Base-by-base conservation (phyloP, 2,888 invertebrate species). In the Anagyrus pseudococci region DNA sequence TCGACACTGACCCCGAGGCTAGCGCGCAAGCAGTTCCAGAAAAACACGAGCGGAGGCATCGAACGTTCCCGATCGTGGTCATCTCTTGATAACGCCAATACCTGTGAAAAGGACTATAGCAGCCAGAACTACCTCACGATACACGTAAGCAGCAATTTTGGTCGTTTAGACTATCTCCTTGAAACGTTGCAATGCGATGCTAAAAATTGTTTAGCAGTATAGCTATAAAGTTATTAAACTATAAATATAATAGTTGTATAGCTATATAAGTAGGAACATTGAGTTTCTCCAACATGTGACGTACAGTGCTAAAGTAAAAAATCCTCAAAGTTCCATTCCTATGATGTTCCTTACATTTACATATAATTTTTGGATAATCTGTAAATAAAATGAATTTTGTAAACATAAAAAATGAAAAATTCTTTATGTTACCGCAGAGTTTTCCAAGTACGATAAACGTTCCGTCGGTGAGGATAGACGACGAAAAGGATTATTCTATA, bases 1-100 rank as follows among this genome's bases (percentile, higher is more conserved):
- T 91, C 92, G 46, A 92, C 93, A 0, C 76, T 94, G 64, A 93
- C 93, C 0, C 93, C 93, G 4, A 86, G 89, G 57, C 81, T 92
- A 65, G 88, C 89, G 10, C 84, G 93, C 41, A 90, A 88, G 70
- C 89, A 91, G 72, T 81, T 90, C 69, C 86, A 88, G 69, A 87
- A 88, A 72, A 82, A 87, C 64, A 86, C 84, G 58, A 85, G 86
- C 1, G 17, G 19, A 40, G 84, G 85, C 2, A 83, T 89, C 64
- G 87, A 86, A 74, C 87, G 90, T 75, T 88, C 89, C 0, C 85
- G 89, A 50, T 92, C 92, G 0, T 90, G 90, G 80, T 88, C 88
- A 15, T 91, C 88, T 68, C 84, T 92, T 58, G 85, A 86, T 73
- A 86, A 84, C 64, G 86, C 84, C 61, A 83, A 85, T 58, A 82